These are phyloP conservation scores for Phortica okadai DNA, from an alignment of 2,888 invertebrate species.

Conservation along the genomic window DNA sequence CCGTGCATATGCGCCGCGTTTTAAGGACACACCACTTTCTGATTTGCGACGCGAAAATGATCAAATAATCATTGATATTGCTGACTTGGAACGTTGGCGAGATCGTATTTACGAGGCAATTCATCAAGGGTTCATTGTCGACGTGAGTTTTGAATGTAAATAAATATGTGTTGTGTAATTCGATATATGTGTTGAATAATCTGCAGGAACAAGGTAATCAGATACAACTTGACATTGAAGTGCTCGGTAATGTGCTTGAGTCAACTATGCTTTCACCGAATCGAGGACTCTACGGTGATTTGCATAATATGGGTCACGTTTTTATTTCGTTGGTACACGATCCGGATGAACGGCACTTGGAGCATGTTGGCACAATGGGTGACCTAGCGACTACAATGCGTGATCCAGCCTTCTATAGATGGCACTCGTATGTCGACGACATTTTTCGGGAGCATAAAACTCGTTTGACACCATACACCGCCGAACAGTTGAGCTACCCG, in stretches of 20 bases:
- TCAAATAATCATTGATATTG: slow-evolving; percentile 81
- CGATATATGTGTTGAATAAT: background rate
- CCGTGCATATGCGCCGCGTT: slow-evolving; percentile 84
- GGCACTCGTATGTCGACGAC: slow-evolving; percentile 88
- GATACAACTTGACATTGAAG: slow-evolving; percentile 82
- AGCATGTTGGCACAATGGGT: slow-evolving; percentile 87
- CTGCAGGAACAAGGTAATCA: slow-evolving; percentile 79
- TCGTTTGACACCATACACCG: slow-evolving; percentile 81
- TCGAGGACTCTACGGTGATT: slow-evolving; percentile 83
- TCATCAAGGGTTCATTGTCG: slow-evolving; percentile 79
- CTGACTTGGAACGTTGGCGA: slow-evolving; percentile 84
- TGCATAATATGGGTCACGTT: slow-evolving; percentile 86
- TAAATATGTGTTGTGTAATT: background rate
- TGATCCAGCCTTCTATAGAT: slow-evolving; percentile 91
- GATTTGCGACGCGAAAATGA: slow-evolving; percentile 83
- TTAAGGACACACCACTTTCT: slow-evolving; percentile 77
- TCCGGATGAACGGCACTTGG: slow-evolving; percentile 83
- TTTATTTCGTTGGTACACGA: slow-evolving; percentile 86
- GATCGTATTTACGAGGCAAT: slow-evolving; percentile 84
- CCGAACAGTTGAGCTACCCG: slow-evolving; percentile 57
- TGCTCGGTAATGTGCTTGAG: slow-evolving; percentile 87
- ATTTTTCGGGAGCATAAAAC: slow-evolving; percentile 86
- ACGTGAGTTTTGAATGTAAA: slow-evolving; percentile 75
- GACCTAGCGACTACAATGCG: slow-evolving; percentile 91
- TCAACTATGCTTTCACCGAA: slow-evolving; percentile 83